Evolutionary conservation across 2,113 vertebrate species (phyloP).

Genomic region (Puntigrus tetrazona): DNA sequence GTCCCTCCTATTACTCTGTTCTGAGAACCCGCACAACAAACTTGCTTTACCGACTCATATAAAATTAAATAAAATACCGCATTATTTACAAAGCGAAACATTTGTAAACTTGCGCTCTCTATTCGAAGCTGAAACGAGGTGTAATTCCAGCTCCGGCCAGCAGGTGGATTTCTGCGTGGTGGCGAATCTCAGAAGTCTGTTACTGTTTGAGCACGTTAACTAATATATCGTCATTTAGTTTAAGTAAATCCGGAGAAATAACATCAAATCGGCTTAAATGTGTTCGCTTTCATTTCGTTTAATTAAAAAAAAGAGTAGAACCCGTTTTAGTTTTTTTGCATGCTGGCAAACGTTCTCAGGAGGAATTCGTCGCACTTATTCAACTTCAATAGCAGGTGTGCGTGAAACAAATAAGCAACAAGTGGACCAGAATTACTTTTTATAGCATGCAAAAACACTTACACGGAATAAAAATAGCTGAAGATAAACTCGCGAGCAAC

Average conservation of each 20-base stretch:
- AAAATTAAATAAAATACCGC: background rate
- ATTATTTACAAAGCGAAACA: background rate
- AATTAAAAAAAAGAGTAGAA: background rate
- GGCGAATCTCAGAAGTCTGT: background rate
- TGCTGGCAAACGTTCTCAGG: background rate
- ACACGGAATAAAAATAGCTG: background rate
- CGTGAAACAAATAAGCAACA: background rate
- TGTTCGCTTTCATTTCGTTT: background rate
- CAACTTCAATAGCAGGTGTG: background rate
- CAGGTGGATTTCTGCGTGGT: slow-evolving; percentile 59
- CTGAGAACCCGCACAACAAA: background rate
- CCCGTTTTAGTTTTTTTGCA: background rate
- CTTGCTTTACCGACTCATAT: background rate
- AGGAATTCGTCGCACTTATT: background rate
- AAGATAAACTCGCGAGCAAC: slow-evolving; percentile 12
- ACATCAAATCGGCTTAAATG: background rate
- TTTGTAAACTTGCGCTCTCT: background rate
- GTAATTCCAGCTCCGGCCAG: slow-evolving; percentile 58
- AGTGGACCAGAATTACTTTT: background rate
- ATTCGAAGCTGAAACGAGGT: slow-evolving; percentile 4
- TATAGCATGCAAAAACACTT: background rate
- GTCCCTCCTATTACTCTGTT: slow-evolving; percentile 12
- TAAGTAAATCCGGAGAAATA: background rate
- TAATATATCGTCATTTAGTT: background rate
- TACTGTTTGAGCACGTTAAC: background rate